phyloP scores from a whole-genome alignment of 2,888 invertebrate genomes.

The Dynastes hyllus region DNA sequence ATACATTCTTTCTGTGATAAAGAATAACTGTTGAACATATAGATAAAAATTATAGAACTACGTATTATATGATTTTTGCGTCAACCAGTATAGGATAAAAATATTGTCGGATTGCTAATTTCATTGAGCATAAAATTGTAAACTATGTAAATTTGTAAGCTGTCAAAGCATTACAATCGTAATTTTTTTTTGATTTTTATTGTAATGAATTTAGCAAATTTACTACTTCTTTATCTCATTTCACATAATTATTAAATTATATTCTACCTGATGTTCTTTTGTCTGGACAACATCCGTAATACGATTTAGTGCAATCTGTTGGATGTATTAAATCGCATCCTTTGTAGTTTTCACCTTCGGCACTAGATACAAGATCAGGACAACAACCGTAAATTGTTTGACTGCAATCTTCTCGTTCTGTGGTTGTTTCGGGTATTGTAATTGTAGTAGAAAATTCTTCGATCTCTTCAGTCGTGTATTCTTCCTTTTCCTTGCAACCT shows the following conservation, averaged over 20 bases:
- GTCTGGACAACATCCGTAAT: constrained; percentile 85
- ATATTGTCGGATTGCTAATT: no score
- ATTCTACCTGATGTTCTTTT: constrained; percentile 76
- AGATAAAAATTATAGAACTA: no score
- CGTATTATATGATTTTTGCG: no score
- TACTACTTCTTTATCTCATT: no score
- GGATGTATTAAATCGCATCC: constrained; percentile 71
- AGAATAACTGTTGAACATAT: no score
- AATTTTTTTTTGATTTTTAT: no score
- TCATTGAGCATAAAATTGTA: no score
- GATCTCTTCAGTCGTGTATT: constrained; percentile 58
- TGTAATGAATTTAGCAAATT: no score
- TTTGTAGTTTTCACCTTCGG: constrained; percentile 77
- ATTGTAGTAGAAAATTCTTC: constrained; percentile 53
- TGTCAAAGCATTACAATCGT: no score
- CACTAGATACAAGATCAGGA: constrained; percentile 77
- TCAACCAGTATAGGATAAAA: no score
- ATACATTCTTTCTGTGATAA: no score
- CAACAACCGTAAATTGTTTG: constrained; percentile 83
- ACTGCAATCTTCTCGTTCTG: constrained; percentile 70
- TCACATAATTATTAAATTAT: background rate
- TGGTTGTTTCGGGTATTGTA: constrained; percentile 53
- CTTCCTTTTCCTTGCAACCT: constrained; percentile 66
- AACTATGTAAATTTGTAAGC: no score
- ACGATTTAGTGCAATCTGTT: constrained; percentile 74